Evolutionary conservation across 37 sponge, comb jelly and placozoan genomes (phyloP).

Genomic region (Spongia lamella): DNA sequence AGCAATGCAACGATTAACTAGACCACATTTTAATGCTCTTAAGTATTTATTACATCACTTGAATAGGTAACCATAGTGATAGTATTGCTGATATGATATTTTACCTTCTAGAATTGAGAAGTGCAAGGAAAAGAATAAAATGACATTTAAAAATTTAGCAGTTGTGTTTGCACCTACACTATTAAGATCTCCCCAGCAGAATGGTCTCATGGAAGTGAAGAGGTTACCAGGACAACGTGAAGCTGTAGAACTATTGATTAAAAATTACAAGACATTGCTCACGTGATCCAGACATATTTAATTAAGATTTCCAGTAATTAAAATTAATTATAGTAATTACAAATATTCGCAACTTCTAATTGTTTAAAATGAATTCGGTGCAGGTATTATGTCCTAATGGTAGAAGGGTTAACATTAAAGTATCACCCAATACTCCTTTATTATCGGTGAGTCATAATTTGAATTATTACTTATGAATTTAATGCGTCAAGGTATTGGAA

Average conservation of each 20-base stretch:
- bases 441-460: conserved; percentile 26
- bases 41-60: conserved; percentile 75
- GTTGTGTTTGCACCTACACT: conserved; percentile 89
- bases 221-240: conserved; percentile 74
- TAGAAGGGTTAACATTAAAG: conserved; percentile 47
- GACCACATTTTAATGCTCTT: conserved; percentile 85
- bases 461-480: not conserved
- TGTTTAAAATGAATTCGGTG: conserved; percentile 9
- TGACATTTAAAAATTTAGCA: conserved; percentile 84
- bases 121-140: conserved; percentile 48
- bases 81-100: no score
- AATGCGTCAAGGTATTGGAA: conserved; percentile 43
- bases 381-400: conserved; percentile 55
- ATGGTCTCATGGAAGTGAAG: conserved; percentile 57
- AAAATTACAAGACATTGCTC: conserved; percentile 11
- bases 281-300: not conserved
- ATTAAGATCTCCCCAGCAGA: conserved; percentile 60
- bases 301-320: not conserved
- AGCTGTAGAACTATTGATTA: conserved; percentile 64
- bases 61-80: conserved; percentile 69
- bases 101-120: conserved; percentile 46
- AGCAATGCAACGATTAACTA: conserved; percentile 64
- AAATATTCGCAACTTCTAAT: not conserved
- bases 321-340: not conserved
- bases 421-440: conserved; percentile 36